Evolutionary conservation across 2,797 vertebrate genomes (phyloP), one percentile per base, ranked within the genome.

Genomic region (Geotrypetes seraphini): DNA sequence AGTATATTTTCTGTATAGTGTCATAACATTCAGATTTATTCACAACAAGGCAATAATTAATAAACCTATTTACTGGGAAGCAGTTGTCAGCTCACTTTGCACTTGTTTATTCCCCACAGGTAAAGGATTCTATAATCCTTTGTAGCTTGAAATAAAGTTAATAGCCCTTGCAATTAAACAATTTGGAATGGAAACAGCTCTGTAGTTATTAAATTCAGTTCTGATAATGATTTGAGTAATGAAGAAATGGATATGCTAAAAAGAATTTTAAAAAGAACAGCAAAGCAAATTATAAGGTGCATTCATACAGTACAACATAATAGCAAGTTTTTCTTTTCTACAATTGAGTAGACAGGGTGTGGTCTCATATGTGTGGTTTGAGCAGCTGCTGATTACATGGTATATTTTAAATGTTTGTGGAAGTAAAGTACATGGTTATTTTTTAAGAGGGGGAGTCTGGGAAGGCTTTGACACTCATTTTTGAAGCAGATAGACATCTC

Each of bases 11-110:
- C 22, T 19, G n/a, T n/a, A n/a, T n/a, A n/a, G n/a, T n/a, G n/a
- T 19, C 22, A 31, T 35, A 1, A 0, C 35, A 29, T 49, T 42
- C 31, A 53, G 28, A 57, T 56, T 23, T 43, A 10, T 51, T 12
- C 5, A 40, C 37, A 27, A 23, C 28, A 52, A 60, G 50, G 51
- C 11, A 43, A 60, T 23, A 50, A 23, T 46, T 40, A 43, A n/a
- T 19, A 32, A 34, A 26, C 6, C 10, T 13, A 3, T 13, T 39
- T 38, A 40, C 13, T 31, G 8, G 41, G 10, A 43, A 31, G 35
- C 7, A 22, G 6, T 43, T 50, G 8, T 47, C 47, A 7, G 47
- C 1, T 29, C 4, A 33, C 46, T 45, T 59, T 22, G 23, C 2
- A 31, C 23, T 25, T 33, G 8, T 12, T 55, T 43, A 28, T 39